Conservation (phyloP, 2,797 vertebrate genomes). For the Hipposideros larvatus region DNA sequence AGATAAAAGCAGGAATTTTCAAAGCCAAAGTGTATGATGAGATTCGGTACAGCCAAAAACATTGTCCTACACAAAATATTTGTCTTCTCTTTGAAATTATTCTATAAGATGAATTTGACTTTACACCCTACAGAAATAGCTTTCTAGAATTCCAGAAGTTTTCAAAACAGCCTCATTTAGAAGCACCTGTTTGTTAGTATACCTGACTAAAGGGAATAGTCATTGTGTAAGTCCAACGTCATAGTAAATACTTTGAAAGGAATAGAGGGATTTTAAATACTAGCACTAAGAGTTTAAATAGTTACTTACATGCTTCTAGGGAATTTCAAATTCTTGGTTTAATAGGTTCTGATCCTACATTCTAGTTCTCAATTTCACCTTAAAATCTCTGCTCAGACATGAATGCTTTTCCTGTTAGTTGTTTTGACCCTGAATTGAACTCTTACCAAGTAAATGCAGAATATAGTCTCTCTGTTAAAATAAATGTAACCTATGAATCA, state of each 20-base stretch:
- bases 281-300: neutral
- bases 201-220: neutral
- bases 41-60: neutral
- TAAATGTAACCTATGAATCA: neutral
- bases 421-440: conserved; percentile 48
- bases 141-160: conserved; percentile 2
- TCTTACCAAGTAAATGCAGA: conserved; percentile 39
- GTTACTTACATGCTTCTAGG: neutral
- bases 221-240: neutral
- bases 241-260: neutral
- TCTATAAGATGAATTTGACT: neutral
- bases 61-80: neutral
- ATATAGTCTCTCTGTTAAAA: neutral
- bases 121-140: neutral
- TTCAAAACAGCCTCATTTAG: neutral
- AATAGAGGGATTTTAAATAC: neutral
- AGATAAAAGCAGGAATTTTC: neutral
- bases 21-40: neutral
- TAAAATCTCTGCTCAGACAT: conserved; percentile 22
- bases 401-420: conserved; percentile 29
- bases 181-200: neutral
- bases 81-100: conserved; percentile 44
- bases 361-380: conserved; percentile 37
- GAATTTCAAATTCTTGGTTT: conserved; percentile 13
- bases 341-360: neutral